phyloP scores from a whole-genome alignment of 2,797 vertebrate species.

The Megalops cyprinoides region DNA sequence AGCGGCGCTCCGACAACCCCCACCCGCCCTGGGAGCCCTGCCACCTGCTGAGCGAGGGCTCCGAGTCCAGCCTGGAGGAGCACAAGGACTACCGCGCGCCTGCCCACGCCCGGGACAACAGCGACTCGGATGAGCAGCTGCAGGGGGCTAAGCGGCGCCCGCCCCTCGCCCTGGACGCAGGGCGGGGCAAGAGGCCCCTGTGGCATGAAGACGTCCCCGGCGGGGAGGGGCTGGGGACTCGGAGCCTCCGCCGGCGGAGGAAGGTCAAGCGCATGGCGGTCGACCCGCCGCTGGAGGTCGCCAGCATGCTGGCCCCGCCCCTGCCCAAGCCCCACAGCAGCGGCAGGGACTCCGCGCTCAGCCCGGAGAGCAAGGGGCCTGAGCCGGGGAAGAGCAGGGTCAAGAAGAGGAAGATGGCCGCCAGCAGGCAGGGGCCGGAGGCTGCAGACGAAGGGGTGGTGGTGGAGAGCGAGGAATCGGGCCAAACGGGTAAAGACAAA shows the following conservation, averaged over 20 bases:
- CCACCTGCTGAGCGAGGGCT: conserved; percentile 91
- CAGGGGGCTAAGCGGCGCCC: conserved; percentile 87
- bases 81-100: conserved; percentile 79
- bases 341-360: conserved; percentile 65
- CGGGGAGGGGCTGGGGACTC: conserved; percentile 72
- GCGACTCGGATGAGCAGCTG: conserved; percentile 95
- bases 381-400: conserved; percentile 79
- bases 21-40: conserved; percentile 91
- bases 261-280: conserved; percentile 98
- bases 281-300: conserved; percentile 82
- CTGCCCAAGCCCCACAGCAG: conserved; percentile 78
- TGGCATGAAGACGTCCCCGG: conserved; percentile 88
- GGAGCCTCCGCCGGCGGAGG: conserved; percentile 86
- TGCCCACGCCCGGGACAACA: conserved; percentile 85
- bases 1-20: conserved; percentile 88
- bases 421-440: conserved; percentile 77
- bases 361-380: conserved; percentile 64
- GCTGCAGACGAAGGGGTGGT: conserved; percentile 89
- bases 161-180: conserved; percentile 76
- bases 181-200: conserved; percentile 84
- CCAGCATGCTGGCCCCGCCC: conserved; percentile 74
- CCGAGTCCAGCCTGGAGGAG: conserved; percentile 94
- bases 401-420: conserved; percentile 89
- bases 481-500: conserved; percentile 85
- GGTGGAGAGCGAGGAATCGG: conserved; percentile 87